Percentiles rank a stretch among this genome's conserved stretches.
These are phyloP conservation scores for Lochmaea capreae DNA, from an alignment of 2,888 invertebrate genomes.

Conservation along the genomic window DNA sequence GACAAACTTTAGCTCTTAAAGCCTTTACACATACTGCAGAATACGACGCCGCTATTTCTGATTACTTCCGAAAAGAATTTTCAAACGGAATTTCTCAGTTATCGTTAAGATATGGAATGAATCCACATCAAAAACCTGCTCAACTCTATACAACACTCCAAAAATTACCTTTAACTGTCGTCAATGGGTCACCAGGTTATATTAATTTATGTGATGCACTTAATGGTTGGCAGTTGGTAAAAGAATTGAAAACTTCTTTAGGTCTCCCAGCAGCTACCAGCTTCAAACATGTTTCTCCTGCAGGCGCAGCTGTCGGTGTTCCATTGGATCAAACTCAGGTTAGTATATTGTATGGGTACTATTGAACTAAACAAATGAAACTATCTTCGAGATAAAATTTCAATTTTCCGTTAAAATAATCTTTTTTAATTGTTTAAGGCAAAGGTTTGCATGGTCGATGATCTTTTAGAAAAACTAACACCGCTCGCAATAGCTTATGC, in stretches of 20 bases:
- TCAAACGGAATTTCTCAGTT: slow-evolving; percentile 82
- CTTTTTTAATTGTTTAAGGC: slow-evolving; percentile 69
- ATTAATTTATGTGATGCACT: slow-evolving; percentile 98
- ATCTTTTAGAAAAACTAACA: slow-evolving; percentile 77
- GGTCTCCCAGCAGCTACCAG: slow-evolving; percentile 92
- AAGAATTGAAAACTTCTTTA: slow-evolving; percentile 84
- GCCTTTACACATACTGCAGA: slow-evolving; percentile 97
- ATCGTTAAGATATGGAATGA: slow-evolving; percentile 93
- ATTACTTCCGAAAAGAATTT: slow-evolving; percentile 94
- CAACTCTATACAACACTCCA: slow-evolving; percentile 86
- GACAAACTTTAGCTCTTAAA: slow-evolving; percentile 85
- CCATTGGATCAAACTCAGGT: slow-evolving; percentile 80
- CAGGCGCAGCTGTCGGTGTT: slow-evolving; percentile 93
- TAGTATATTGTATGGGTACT: slow-evolving; percentile 33
- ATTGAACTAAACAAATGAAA: not conserved
- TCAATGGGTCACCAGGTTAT: slow-evolving; percentile 96
- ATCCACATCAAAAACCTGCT: slow-evolving; percentile 97
- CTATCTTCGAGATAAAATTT: no score
- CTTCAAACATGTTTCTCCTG: slow-evolving; percentile 98
- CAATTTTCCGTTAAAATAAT: not conserved
- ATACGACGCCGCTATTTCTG: slow-evolving; percentile 94
- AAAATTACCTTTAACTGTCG: slow-evolving; percentile 84
- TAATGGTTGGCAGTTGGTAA: slow-evolving; percentile 97
- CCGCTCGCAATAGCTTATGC: slow-evolving; percentile 94
- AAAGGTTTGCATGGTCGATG: slow-evolving; percentile 93